These are phyloP conservation scores for Tachysurus vachellii DNA, from an alignment of 2,113 vertebrate genomes.

Conservation along the genomic window DNA sequence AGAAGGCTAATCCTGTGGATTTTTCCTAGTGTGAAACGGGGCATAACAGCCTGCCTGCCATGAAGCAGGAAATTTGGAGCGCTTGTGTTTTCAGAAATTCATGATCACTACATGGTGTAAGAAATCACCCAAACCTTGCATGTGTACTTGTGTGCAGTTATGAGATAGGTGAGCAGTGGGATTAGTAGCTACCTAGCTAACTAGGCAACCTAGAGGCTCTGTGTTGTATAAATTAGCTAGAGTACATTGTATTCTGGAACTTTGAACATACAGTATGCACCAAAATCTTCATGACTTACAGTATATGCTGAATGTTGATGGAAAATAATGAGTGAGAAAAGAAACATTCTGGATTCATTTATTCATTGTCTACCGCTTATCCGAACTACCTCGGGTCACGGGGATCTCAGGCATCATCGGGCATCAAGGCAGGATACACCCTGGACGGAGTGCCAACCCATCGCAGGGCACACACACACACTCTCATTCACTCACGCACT, in stretches of 20 bases:
- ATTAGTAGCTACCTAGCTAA: background rate
- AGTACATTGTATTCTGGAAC: background rate
- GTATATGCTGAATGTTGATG: background rate
- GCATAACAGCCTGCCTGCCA: conserved; percentile 51
- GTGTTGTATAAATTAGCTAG: background rate
- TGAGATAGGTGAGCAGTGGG: background rate
- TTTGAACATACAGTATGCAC: background rate
- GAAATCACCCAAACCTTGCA: background rate
- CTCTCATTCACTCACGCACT: too few species aligned
- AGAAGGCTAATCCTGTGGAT: conserved; percentile 69
- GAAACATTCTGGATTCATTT: background rate
- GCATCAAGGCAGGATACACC: too few species aligned
- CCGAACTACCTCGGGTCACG: too few species aligned
- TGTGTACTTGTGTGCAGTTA: background rate
- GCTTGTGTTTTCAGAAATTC: conserved; percentile 8
- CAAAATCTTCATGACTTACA: background rate
- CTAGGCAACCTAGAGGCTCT: too few species aligned
- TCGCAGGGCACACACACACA: too few species aligned
- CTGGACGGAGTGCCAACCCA: too few species aligned
- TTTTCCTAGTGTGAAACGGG: conserved; percentile 66
- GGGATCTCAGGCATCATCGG: too few species aligned
- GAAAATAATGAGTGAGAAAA: background rate
- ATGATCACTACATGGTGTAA: background rate
- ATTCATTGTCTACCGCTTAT: too few species aligned
- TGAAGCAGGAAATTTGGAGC: conserved; percentile 60